These are phyloP conservation scores for Dryobates pubescens DNA, from an alignment of 2,797 vertebrate genomes.

Conservation along the genomic window DNA sequence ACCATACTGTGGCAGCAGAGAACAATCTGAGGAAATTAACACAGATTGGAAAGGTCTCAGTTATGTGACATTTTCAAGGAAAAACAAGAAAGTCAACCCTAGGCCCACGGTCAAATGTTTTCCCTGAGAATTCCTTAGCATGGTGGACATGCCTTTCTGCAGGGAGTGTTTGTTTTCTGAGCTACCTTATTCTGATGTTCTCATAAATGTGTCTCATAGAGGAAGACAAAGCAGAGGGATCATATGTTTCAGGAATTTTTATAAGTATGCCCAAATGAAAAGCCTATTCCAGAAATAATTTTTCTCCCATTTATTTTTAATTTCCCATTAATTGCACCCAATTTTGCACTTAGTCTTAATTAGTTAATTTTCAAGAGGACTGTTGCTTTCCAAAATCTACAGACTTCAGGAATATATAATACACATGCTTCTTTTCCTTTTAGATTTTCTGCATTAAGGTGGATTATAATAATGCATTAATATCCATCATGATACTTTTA, in stretches of 20 bases:
- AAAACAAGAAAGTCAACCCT: not conserved
- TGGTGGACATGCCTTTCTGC: not conserved
- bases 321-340: not conserved
- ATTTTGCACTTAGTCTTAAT: slow-evolving; percentile 40
- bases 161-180: not conserved
- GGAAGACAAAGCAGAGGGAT: not conserved
- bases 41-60: slow-evolving; percentile 53
- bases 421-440: not conserved
- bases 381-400: slow-evolving; percentile 43
- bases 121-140: not conserved
- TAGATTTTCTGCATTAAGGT: slow-evolving; percentile 42
- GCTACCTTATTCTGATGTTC: not conserved
- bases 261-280: not conserved
- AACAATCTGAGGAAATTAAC: slow-evolving; percentile 62
- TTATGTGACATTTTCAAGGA: slow-evolving; percentile 45
- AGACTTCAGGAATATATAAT: not conserved
- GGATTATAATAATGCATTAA: slow-evolving; percentile 60
- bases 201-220: not conserved
- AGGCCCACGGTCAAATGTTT: slow-evolving; percentile 17
- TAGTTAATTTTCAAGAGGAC: slow-evolving; percentile 26
- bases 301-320: slow-evolving; percentile 28
- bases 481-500: slow-evolving; percentile 42
- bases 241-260: not conserved
- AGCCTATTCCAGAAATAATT: not conserved
- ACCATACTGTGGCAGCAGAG: slow-evolving; percentile 71